phyloP scores from a whole-genome alignment of 1,140 invertebrate genomes.

The Drosophila kurseongensis region DNA sequence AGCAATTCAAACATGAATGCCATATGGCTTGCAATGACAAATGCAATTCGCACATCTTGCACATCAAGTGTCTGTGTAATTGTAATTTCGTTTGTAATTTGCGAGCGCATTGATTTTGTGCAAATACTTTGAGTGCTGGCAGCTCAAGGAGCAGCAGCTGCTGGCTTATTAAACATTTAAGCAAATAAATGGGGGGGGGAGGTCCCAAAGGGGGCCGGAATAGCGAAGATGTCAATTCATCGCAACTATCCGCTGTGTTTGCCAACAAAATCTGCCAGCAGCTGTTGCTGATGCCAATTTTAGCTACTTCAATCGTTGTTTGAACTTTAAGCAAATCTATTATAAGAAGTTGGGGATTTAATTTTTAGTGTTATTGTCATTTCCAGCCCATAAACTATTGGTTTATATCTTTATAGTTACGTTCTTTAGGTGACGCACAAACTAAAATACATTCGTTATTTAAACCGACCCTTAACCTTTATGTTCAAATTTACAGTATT shows the following conservation, averaged over 20 bases:
- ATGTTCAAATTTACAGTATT: too few species aligned
- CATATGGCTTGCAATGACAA: constrained; percentile 24
- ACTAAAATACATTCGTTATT: too few species aligned
- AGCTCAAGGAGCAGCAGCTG: constrained; percentile 17
- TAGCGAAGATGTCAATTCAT: constrained; percentile 62
- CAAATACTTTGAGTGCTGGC: constrained; percentile 37
- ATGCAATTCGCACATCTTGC: constrained; percentile 29
- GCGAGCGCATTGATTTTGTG: constrained; percentile 49
- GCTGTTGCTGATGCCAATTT: constrained; percentile 15
- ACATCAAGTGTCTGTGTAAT: constrained; percentile 13
- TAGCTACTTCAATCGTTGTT: neutral
- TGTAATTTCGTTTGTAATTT: constrained; percentile 59
- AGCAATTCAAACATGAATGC: neutral
- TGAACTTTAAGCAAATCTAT: constrained; percentile 3
- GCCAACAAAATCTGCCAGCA: constrained; percentile 22
- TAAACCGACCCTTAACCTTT: too few species aligned
- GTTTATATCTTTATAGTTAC: too few species aligned
- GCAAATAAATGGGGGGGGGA: constrained; percentile 46
- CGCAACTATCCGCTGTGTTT: constrained; percentile 20
- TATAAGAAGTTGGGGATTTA: too few species aligned
- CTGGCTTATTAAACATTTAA: constrained; percentile 49
- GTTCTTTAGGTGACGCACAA: too few species aligned
- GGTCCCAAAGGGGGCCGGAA: constrained; percentile 4
- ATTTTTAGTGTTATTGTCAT: too few species aligned
- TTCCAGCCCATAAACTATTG: too few species aligned